These are phyloP conservation scores for Canis aureus DNA, from an alignment of 2,113 vertebrate genomes.

Conservation along the genomic window DNA sequence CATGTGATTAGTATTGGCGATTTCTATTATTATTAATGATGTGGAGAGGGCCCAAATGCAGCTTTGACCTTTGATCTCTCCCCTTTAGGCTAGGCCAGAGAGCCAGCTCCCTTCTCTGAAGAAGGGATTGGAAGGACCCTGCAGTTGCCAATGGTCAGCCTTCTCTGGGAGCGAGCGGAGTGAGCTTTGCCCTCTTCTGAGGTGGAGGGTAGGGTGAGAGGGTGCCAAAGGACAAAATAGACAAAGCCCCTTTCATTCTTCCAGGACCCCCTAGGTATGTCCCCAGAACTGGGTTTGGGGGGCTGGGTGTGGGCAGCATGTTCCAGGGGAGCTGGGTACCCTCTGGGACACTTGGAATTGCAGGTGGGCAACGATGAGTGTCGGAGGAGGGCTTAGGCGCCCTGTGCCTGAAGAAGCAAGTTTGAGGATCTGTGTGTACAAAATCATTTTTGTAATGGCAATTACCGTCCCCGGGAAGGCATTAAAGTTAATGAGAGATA, in stretches of 20 bases:
- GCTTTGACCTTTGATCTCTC: constrained; percentile 59
- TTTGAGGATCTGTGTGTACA: constrained; percentile 62
- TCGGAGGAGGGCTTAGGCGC: background rate
- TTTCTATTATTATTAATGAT: background rate
- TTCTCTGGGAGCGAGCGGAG: background rate
- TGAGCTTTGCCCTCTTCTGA: constrained; percentile 1
- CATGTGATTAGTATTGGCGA: background rate
- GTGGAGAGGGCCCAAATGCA: background rate
- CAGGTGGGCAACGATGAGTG: background rate
- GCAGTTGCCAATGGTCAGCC: background rate
- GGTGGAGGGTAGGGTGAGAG: constrained; percentile 2
- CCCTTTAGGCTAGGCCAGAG: constrained; percentile 49
- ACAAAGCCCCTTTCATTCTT: constrained; percentile 4
- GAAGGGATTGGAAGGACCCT: constrained; percentile 15
- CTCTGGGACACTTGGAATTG: background rate
- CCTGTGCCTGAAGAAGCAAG: background rate
- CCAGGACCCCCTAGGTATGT: background rate
- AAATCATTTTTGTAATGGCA: constrained; percentile 11
- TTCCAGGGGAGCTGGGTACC: background rate
- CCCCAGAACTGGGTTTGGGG: background rate
- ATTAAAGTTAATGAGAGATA: constrained; percentile 83
- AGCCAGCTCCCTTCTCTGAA: constrained; percentile 49
- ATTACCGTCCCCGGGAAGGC: constrained; percentile 72
- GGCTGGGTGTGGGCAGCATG: background rate
- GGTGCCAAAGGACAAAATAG: constrained; percentile 32